These are phyloP conservation scores for Ctenopoma multispine DNA, from an alignment of 2,797 vertebrate species.

Conservation along the genomic window DNA sequence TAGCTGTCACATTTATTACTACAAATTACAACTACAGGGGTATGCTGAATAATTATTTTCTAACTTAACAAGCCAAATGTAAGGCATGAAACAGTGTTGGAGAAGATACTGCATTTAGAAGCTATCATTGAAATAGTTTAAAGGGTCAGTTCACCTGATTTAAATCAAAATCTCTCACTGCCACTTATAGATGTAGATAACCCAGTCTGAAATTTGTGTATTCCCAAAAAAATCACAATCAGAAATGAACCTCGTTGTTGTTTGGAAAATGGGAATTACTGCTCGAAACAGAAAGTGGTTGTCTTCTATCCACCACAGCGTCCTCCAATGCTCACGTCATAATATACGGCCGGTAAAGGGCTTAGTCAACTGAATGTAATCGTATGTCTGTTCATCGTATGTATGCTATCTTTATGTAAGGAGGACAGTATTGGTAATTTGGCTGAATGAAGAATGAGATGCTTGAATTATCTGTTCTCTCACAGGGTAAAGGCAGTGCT, in stretches of 20 bases:
- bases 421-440: neutral
- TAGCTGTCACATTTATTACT: neutral
- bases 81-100: neutral
- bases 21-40: constrained; percentile 2
- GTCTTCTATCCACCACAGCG: too few relatives aligned
- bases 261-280: too few relatives aligned
- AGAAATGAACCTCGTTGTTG: too few relatives aligned
- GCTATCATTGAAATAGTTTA: neutral
- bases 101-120: neutral
- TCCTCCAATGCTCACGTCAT: neutral
- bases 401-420: neutral
- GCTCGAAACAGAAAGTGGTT: too few relatives aligned
- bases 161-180: too few relatives aligned
- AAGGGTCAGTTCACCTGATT: neutral
- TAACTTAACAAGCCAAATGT: constrained; percentile 2
- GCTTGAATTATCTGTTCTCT: constrained; percentile 3
- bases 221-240: too few relatives aligned
- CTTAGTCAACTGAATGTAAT: neutral
- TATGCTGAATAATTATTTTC: neutral
- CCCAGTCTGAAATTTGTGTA: too few relatives aligned
- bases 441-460: neutral
- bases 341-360: neutral
- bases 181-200: too few relatives aligned
- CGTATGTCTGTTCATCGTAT: too few relatives aligned
- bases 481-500: neutral